These are phyloP conservation scores for Xiphophorus hellerii DNA, from an alignment of 2,113 vertebrate species.

Conservation along the genomic window DNA sequence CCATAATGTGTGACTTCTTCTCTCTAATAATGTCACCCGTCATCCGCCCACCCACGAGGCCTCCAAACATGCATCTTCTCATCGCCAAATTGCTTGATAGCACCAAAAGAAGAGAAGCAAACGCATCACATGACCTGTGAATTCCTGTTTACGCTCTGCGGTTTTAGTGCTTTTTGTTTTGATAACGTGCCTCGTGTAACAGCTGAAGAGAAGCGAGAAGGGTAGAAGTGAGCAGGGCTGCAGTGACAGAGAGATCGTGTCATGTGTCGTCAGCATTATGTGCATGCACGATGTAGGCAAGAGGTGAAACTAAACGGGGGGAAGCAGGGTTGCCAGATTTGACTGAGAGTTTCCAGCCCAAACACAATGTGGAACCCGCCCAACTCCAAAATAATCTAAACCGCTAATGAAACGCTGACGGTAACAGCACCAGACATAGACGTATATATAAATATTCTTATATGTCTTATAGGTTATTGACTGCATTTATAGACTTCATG, in stretches of 20 bases:
- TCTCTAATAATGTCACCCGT: conserved; percentile 54
- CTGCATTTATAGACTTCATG: too few species aligned
- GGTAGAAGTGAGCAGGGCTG: background rate
- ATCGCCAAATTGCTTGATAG: conserved; percentile 58
- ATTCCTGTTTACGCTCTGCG: conserved; percentile 52
- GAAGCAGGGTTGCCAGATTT: too few species aligned
- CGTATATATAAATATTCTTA: too few species aligned
- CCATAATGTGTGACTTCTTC: conserved; percentile 25
- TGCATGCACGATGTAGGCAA: conserved; percentile 46
- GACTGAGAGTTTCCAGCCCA: too few species aligned
- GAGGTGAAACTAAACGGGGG: conserved; percentile 25
- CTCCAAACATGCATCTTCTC: conserved; percentile 47
- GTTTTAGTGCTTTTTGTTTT: conserved; percentile 33
- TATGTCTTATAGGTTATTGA: too few species aligned
- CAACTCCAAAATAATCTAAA: too few species aligned
- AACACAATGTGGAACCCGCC: too few species aligned
- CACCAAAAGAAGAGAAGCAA: conserved; percentile 55
- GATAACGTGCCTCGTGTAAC: background rate
- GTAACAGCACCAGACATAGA: too few species aligned
- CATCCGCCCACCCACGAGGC: conserved; percentile 6
- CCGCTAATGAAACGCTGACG: too few species aligned
- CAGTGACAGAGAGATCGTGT: conserved; percentile 41
- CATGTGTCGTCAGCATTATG: conserved; percentile 62
- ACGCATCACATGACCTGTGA: conserved; percentile 51
- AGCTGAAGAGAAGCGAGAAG: conserved; percentile 4